phyloP scores from a whole-genome alignment of 2,797 vertebrate genomes.

The Sparidentex hasta region DNA sequence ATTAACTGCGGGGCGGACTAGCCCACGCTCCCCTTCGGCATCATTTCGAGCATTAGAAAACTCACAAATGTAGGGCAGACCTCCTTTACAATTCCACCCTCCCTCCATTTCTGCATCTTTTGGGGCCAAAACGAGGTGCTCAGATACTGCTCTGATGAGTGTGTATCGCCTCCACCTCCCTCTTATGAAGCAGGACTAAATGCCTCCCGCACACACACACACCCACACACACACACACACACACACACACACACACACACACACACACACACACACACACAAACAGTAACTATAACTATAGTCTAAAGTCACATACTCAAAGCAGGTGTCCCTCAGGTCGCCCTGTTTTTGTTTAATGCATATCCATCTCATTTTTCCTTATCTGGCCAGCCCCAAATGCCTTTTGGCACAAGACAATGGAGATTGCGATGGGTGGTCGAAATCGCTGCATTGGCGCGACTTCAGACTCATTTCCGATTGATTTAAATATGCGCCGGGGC shows the following conservation, averaged over 20 bases:
- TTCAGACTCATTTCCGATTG: slow-evolving; percentile 58
- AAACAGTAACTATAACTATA: too few relatives aligned
- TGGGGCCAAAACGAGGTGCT: slow-evolving; percentile 68
- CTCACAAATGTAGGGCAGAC: slow-evolving; percentile 78
- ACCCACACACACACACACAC: neutral
- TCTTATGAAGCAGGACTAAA: slow-evolving; percentile 34
- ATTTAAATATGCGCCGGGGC: slow-evolving; percentile 49
- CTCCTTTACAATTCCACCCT: slow-evolving; percentile 61
- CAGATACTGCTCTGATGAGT: slow-evolving; percentile 49
- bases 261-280: too few relatives aligned
- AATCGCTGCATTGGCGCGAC: slow-evolving; percentile 55
- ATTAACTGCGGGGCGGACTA: slow-evolving; percentile 53
- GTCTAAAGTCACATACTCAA: slow-evolving; percentile 39
- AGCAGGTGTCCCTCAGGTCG: slow-evolving; percentile 24
- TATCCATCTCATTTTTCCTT: slow-evolving; percentile 33
- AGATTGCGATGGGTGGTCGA: slow-evolving; percentile 58
- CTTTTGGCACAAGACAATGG: slow-evolving; percentile 61
- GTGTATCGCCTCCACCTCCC: slow-evolving; percentile 20
- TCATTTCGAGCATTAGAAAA: slow-evolving; percentile 64
- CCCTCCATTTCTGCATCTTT: slow-evolving; percentile 47
- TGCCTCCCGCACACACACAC: slow-evolving; percentile 16
- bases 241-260: neutral
- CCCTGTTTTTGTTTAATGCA: slow-evolving; percentile 33
- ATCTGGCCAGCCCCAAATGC: slow-evolving; percentile 53
- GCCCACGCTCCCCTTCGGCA: slow-evolving; percentile 48